Conservation (phyloP, 2,113 vertebrate species). For the Struthio camelus region DNA sequence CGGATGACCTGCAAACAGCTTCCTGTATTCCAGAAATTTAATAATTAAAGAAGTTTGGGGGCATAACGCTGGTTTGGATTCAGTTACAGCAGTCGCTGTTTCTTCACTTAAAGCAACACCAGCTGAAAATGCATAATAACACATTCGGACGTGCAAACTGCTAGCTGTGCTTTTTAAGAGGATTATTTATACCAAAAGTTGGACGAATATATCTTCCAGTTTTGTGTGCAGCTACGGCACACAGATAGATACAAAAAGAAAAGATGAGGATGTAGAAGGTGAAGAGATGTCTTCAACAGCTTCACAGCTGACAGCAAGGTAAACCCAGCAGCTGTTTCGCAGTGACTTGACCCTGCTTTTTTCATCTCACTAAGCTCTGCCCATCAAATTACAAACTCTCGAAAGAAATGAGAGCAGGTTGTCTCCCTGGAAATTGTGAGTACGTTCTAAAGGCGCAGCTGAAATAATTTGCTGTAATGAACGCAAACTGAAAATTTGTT, state of each 20-base stretch:
- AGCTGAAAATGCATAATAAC: constrained; percentile 54
- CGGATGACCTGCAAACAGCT: neutral
- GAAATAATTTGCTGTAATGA: constrained; percentile 34
- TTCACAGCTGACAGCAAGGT: constrained; percentile 39
- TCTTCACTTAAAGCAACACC: constrained; percentile 44
- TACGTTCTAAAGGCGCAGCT: constrained; percentile 26
- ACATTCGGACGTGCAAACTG: constrained; percentile 22
- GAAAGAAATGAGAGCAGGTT: constrained; percentile 62
- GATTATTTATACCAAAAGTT: constrained; percentile 63
- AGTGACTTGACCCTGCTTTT: constrained; percentile 41
- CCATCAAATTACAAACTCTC: constrained; percentile 63
- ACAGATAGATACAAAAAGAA: neutral
- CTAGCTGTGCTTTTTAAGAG: constrained; percentile 60
- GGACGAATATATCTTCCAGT: constrained; percentile 20
- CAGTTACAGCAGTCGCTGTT: constrained; percentile 35
- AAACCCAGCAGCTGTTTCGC: constrained; percentile 32
- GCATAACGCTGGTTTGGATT: neutral
- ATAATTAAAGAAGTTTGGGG: constrained; percentile 55
- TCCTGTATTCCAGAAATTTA: constrained; percentile 1
- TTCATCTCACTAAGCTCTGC: constrained; percentile 49
- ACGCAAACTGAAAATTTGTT: neutral
- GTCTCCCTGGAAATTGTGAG: constrained; percentile 48
- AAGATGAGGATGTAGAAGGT: neutral
- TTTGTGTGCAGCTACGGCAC: neutral
- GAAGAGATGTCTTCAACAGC: neutral